phyloP scores from a whole-genome alignment of 2,888 invertebrate species.

The Pachymerium ferrugineum region DNA sequence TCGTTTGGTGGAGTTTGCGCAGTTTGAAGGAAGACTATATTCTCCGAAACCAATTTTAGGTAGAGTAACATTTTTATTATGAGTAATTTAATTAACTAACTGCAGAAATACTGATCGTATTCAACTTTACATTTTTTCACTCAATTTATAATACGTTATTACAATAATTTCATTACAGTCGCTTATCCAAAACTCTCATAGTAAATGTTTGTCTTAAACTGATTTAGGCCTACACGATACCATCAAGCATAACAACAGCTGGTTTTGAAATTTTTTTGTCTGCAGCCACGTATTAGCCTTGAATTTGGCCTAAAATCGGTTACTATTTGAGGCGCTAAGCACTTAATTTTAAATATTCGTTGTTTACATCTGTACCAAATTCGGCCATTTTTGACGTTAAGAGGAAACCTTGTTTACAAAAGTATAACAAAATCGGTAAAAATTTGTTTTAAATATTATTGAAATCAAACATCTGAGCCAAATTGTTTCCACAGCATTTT shows the following conservation, averaged over 20 bases:
- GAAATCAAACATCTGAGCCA: background rate
- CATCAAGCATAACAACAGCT: background rate
- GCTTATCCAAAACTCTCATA: no score
- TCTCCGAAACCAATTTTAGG: background rate
- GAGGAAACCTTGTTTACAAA: background rate
- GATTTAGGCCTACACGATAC: constrained; percentile 8
- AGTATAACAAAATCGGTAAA: background rate
- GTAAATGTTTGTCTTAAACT: background rate
- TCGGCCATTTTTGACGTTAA: background rate
- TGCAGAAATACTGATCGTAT: no score
- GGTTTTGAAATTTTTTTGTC: background rate
- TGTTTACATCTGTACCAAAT: no score
- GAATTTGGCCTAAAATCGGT: background rate
- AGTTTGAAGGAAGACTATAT: background rate
- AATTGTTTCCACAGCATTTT: background rate
- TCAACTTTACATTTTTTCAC: no score
- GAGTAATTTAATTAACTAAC: no score
- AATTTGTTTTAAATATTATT: background rate
- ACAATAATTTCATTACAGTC: no score
- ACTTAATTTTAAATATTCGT: no score
- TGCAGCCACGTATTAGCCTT: background rate
- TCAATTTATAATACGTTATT: no score
- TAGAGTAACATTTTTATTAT: background rate
- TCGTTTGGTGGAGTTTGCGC: constrained; percentile 13
- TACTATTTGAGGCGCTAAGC: no score